A percentile compares a stretch with the other conserved stretches of the same genome.
Conservation (phyloP, 2,888 invertebrate species). For the Helicoverpa assulta region DNA sequence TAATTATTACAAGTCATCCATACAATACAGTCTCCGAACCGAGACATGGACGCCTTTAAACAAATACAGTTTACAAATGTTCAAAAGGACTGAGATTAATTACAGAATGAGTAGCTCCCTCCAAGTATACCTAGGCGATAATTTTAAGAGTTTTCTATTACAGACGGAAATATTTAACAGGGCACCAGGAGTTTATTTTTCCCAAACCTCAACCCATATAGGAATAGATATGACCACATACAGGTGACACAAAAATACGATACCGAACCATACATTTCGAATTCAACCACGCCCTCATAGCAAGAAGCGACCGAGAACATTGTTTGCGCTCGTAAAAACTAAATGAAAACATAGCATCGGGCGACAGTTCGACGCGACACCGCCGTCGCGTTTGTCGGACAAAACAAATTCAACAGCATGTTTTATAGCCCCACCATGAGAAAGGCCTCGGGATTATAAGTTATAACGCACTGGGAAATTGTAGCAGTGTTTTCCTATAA, state of each 20-base stretch:
- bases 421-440: slow-evolving; percentile 54
- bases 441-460: slow-evolving; percentile 42
- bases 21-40: too few relatives aligned
- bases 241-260: slow-evolving; percentile 43
- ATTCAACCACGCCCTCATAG: slow-evolving; percentile 59
- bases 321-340: slow-evolving; percentile 78
- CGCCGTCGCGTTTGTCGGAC: slow-evolving; percentile 65
- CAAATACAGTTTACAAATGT: too few relatives aligned
- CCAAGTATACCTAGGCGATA: too few relatives aligned
- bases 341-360: slow-evolving; percentile 73
- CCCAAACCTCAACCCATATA: not conserved
- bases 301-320: slow-evolving; percentile 66
- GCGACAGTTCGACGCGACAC: slow-evolving; percentile 61
- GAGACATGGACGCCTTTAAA: too few relatives aligned
- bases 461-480: slow-evolving; percentile 35
- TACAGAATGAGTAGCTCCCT: too few relatives aligned
- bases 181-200: not conserved
- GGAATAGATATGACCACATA: not conserved
- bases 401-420: slow-evolving; percentile 70
- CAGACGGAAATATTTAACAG: not conserved
- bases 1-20: too few relatives aligned
- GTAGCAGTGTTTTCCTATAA: slow-evolving; percentile 26
- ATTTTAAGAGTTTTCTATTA: too few relatives aligned
- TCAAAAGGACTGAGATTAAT: too few relatives aligned
- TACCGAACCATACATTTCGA: slow-evolving; percentile 45